Base-by-base conservation (phyloP, 2,113 vertebrate species). In the Halcyon senegalensis region DNA sequence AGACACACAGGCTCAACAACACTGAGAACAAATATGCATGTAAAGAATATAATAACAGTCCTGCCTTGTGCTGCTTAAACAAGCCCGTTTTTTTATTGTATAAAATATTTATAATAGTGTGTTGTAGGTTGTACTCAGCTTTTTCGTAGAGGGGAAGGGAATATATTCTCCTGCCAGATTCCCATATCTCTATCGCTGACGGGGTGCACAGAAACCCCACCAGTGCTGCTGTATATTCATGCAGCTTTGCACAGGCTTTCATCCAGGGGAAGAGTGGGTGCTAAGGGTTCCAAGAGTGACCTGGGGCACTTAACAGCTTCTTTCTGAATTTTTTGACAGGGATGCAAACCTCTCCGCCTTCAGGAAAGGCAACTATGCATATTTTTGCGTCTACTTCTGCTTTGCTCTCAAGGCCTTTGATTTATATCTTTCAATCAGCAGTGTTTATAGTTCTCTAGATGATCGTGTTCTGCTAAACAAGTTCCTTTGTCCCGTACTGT, bases 391-490 rank as follows among this genome's bases (percentile, higher is more conserved):
- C 87, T 79, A 12, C 58, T 82, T 44, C 77, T 96, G 74, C 74
- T 95, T 91, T 94, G 74, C 84, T 96, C 50, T 79, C 69, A 41
- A 87, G 91, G 63, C 25, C 66, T 94, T 94, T 95, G 94, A 93
- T 96, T 94, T 94, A 43, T 96, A 94, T 97, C 94, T 96, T 90
- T 85, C 93, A 89, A 39, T 70, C 74, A 83, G 55, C 63, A 27
- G 50, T 80, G 82, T 93, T 96, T 96, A 94, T 5, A 31, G 55
- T 80, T 95, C 87, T 95, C 59, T 66, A 93, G 89, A 89, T 13
- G 46, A 74, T 68, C 1, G 1, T 66, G 82, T 90, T 96, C 74
- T 84, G 84, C 91, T 95, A 80, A 91, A 94, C 84, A 46, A 94
- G 87, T 50, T 88, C 87, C 63, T 93, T 96, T 95, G 96, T 94